Evolutionary conservation across 2,113 vertebrate species (phyloP).

Genomic region (Tachysurus vachellii): DNA sequence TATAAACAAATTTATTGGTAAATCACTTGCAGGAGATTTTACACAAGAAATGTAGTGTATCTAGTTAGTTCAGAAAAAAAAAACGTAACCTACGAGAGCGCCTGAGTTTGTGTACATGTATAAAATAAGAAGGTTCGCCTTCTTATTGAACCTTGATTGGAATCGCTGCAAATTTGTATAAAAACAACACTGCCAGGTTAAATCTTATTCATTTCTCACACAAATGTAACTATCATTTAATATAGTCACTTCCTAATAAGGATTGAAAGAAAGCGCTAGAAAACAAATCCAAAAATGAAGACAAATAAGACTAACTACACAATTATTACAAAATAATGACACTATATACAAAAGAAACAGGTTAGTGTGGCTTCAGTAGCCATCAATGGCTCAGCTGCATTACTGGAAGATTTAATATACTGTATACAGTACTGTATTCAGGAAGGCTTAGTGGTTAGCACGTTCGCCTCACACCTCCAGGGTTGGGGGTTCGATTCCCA

Average conservation of each 20-base stretch:
- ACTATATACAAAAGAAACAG: neutral
- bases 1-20: neutral
- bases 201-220: too few relatives aligned
- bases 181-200: too few relatives aligned
- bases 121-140: neutral
- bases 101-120: neutral
- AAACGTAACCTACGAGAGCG: neutral
- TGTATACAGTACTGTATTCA: neutral
- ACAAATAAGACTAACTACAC: neutral
- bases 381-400: neutral
- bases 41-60: neutral
- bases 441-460: too few relatives aligned
- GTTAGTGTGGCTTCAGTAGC: neutral
- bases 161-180: too few relatives aligned
- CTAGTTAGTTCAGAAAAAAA: neutral
- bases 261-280: neutral
- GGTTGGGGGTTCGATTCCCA: too few relatives aligned
- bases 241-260: neutral
- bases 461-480: too few relatives aligned
- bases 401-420: neutral
- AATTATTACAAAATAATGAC: neutral
- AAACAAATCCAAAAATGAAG: neutral
- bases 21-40: neutral
- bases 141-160: neutral
- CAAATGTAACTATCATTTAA: neutral